Evolutionary conservation across 2,888 invertebrate genomes (phyloP), one percentile per base, ranked within the genome.

Genomic region (Brachylomia viminalis): DNA sequence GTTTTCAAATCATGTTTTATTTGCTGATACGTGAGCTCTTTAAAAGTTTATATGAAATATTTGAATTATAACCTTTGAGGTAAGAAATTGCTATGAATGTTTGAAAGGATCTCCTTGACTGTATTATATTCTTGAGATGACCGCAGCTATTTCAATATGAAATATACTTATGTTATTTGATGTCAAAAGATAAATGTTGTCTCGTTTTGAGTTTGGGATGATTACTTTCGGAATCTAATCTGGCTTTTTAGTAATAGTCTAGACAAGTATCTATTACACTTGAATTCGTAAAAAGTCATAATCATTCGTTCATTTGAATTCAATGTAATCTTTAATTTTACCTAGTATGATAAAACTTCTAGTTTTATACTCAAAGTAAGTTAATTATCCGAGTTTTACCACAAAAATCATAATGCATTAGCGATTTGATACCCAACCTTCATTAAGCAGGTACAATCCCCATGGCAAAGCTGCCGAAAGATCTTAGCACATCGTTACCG

Each of bases 1-100:
- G 86, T 83, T 86, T 86, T 82, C 79, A 86, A 86, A 86, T 86
- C 79, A 84, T 84, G 82, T 86, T 86, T 86, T 84, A 86, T 86
- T 86, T 82, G 82, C 74, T 74, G 79, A 82, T 84, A 86, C 82
- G 85, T 84, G 86, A 84, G 84, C 78, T 85, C 84, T 86, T 85
- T 85, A 85, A 86, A 79, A 86, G 71, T 85, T 85, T 78, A 79
- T 83, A 78, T 72, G 71, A 83, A 75, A 86, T 78, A 76, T 86
- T 78, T 72, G 77, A 80, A 84, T 72, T 52, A 79, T 78, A 78
- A 66, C 74, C 66, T 71, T 75, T 74, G 72, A 78, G 62, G 76
- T 78, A 73, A 84, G 70, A 76, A 86, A 75, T 76, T 73, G 72
- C 79, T 80, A 75, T 74, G 67, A 72, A 83, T 78, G 80, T 77